phyloP scores from a whole-genome alignment of 2,888 invertebrate species.

The Dolomedes plantarius region DNA sequence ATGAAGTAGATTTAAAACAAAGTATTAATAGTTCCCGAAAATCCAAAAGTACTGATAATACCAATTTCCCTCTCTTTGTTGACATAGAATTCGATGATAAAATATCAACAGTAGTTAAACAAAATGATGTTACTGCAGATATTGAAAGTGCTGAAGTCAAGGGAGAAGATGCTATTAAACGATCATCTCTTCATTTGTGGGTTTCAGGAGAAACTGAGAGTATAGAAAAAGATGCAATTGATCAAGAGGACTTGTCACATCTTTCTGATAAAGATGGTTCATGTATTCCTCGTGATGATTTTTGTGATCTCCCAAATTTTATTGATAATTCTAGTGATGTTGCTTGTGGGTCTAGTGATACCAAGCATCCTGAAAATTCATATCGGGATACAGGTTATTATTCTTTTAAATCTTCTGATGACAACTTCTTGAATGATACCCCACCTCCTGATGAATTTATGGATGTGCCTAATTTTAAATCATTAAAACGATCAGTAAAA shows the following conservation, averaged over 20 bases:
- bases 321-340: background rate
- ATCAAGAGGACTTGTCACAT: background rate
- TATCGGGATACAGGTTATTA: conserved; percentile 72
- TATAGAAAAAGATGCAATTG: background rate
- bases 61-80: conserved; percentile 39
- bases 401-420: conserved; percentile 73
- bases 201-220: background rate
- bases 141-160: background rate
- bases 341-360: background rate
- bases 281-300: background rate
- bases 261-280: background rate
- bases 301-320: background rate
- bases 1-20: background rate
- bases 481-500: conserved; percentile 49
- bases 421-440: conserved; percentile 59
- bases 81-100: conserved; percentile 32
- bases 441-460: conserved; percentile 32
- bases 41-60: conserved; percentile 3
- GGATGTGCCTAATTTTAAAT: conserved; percentile 60
- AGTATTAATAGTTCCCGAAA: background rate
- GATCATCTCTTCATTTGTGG: conserved; percentile 26
- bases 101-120: background rate
- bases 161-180: background rate
- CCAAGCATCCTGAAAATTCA: conserved; percentile 1
- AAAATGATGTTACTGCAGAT: background rate